These are phyloP conservation scores for Sapayoa aenigma DNA, from an alignment of 2,113 vertebrate genomes.

Conservation along the genomic window DNA sequence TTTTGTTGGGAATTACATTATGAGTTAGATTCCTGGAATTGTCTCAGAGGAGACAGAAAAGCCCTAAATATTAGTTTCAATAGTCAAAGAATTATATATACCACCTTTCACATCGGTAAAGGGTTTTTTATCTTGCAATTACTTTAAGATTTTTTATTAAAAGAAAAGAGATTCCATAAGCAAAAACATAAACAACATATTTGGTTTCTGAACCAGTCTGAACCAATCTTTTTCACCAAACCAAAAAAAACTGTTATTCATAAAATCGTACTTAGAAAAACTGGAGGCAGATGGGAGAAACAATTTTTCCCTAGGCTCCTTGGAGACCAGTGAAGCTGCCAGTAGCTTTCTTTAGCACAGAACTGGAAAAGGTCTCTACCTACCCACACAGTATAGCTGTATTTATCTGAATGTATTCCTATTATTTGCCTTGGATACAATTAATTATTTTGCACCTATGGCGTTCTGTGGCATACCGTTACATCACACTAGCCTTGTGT, in stretches of 20 bases:
- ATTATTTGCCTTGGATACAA: background rate
- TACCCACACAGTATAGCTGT: background rate
- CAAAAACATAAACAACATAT: background rate
- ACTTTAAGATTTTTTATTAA: background rate
- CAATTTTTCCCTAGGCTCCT: background rate
- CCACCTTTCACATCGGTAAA: background rate
- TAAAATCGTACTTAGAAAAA: background rate
- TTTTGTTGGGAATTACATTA: background rate
- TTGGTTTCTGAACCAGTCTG: background rate
- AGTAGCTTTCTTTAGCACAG: constrained; percentile 23
- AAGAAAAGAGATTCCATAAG: background rate
- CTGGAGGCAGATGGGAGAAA: constrained; percentile 14
- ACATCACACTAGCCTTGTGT: background rate
- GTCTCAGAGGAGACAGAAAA: background rate
- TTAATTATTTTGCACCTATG: background rate
- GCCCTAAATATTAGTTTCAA: background rate
- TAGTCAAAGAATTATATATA: background rate
- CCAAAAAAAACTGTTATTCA: background rate
- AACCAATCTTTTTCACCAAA: background rate
- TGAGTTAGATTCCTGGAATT: background rate
- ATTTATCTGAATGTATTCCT: background rate
- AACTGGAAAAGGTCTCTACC: background rate
- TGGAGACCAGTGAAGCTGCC: constrained; percentile 34
- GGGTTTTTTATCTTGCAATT: background rate
- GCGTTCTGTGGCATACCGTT: background rate